These are phyloP conservation scores for Platyrinchus mystaceus DNA, from an alignment of 2,797 vertebrate genomes.

Conservation along the genomic window DNA sequence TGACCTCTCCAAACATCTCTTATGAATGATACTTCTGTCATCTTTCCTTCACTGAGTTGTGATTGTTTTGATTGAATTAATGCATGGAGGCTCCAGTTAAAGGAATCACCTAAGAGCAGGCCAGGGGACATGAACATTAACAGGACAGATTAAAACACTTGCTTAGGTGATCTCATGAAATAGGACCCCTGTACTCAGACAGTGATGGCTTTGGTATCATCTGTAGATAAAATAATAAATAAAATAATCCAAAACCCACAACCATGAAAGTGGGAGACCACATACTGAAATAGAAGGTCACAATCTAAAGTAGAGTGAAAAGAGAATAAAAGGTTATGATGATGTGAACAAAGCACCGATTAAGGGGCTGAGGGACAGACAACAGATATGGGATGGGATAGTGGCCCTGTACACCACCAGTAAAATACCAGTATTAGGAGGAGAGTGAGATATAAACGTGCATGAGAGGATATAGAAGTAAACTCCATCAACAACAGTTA, in stretches of 20 bases:
- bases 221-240: neutral
- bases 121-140: neutral
- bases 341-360: neutral
- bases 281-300: neutral
- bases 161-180: neutral
- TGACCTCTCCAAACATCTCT: neutral
- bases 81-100: neutral
- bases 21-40: neutral
- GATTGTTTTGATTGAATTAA: neutral
- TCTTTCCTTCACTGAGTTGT: neutral
- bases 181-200: neutral
- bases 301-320: neutral
- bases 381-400: rapidly evolving
- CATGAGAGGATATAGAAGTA: neutral
- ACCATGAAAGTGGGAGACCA: neutral
- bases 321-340: neutral
- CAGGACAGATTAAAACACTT: neutral
- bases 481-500: neutral
- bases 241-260: neutral
- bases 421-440: neutral
- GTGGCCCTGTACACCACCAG: neutral
- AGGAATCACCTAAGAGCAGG: neutral
- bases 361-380: rapidly evolving
- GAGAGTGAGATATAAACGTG: rapidly evolving
- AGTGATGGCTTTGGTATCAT: neutral